Conservation (phyloP, 2,113 vertebrate species). For the Sorex fumeus region DNA sequence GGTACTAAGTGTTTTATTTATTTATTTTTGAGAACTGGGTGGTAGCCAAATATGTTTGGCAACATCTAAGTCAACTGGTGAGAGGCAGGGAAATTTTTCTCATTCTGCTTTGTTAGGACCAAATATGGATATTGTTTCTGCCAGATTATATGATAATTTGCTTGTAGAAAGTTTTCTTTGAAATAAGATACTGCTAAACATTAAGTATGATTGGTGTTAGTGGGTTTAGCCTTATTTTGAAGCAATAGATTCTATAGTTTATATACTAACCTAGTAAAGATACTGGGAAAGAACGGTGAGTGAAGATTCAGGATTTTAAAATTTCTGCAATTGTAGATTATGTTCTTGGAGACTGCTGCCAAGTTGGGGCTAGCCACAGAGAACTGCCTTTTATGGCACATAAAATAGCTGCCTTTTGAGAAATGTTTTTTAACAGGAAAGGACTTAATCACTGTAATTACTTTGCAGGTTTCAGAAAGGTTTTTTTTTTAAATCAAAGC, state of each 20-base stretch:
- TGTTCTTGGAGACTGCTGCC: constrained; percentile 59
- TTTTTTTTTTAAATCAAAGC: constrained; percentile 56
- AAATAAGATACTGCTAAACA: constrained; percentile 63
- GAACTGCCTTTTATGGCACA: constrained; percentile 59
- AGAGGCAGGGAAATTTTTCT: not conserved
- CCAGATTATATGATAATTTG: constrained; percentile 39
- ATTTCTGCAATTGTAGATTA: constrained; percentile 58
- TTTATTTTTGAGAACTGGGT: too few relatives aligned
- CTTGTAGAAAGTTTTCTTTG: constrained; percentile 69
- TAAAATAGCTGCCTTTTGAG: constrained; percentile 65
- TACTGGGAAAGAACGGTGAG: constrained; percentile 30
- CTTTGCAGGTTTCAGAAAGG: constrained; percentile 48
- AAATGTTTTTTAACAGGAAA: constrained; percentile 64
- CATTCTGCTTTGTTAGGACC: constrained; percentile 1
- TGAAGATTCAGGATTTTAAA: constrained; percentile 69
- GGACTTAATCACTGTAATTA: constrained; percentile 30
- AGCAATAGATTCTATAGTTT: constrained; percentile 70
- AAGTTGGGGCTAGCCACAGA: constrained; percentile 52
- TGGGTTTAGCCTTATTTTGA: constrained; percentile 76
- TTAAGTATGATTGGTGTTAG: constrained; percentile 46
- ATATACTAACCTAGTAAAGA: constrained; percentile 55
- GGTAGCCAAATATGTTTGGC: too few relatives aligned
- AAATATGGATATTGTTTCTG: constrained; percentile 30
- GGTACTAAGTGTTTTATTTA: too few relatives aligned
- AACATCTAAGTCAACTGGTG: constrained; percentile 31